phyloP scores from a whole-genome alignment of 2,888 invertebrate species.

The Cabera pusaria region DNA sequence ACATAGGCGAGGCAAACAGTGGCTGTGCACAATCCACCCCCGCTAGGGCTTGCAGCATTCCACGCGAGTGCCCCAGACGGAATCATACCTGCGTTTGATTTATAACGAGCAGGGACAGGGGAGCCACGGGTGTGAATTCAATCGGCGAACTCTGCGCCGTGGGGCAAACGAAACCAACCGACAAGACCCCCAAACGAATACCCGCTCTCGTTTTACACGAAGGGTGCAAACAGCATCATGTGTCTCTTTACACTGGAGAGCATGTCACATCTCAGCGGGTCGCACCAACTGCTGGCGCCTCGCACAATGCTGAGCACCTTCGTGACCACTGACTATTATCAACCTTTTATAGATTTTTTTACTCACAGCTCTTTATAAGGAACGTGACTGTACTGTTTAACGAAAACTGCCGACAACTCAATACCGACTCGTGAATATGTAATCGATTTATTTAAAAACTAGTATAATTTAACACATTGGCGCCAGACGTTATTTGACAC shows the following conservation, averaged over 20 bases:
- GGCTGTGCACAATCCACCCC: constrained; percentile 45
- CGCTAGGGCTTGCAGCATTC: constrained; percentile 56
- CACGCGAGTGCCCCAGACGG: constrained; percentile 68
- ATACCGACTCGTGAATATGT: constrained; percentile 60
- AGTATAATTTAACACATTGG: constrained; percentile 38
- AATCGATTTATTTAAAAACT: constrained; percentile 53
- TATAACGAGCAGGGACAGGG: constrained; percentile 74
- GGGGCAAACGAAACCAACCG: constrained; percentile 49
- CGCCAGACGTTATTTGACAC: constrained; percentile 31
- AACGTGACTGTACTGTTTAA: constrained; percentile 69
- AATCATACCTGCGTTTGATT: constrained; percentile 79
- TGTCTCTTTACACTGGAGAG: constrained; percentile 52
- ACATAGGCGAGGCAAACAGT: constrained; percentile 29
- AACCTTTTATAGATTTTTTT: constrained; percentile 69
- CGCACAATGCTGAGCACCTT: constrained; percentile 60
- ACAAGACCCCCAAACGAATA: constrained; percentile 43
- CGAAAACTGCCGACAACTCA: constrained; percentile 59
- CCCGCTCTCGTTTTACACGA: constrained; percentile 28
- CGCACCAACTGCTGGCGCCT: constrained; percentile 70
- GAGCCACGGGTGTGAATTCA: constrained; percentile 72
- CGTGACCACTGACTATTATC: constrained; percentile 76
- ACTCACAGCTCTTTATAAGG: constrained; percentile 57
- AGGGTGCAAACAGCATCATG: constrained; percentile 21
- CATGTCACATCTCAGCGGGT: constrained; percentile 68
- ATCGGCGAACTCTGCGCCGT: constrained; percentile 62